Percentiles rank a stretch among this genome's conserved stretches.
Conservation (phyloP, 2,797 vertebrate genomes). For the Astyanax mexicanus region DNA sequence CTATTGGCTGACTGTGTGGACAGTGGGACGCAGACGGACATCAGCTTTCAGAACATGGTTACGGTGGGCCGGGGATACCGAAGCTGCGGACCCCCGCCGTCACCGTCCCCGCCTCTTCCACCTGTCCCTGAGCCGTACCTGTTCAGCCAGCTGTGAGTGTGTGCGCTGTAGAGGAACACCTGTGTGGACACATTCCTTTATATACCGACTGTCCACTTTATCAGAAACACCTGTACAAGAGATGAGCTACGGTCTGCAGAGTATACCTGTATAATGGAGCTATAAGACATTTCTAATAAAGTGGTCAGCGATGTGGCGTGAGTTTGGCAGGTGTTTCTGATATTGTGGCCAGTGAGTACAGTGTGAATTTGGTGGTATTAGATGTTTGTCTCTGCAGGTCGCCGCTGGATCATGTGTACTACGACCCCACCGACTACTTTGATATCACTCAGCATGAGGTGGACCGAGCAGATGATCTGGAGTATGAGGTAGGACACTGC, state of each 20-base stretch:
- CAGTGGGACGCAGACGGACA: conserved; percentile 90
- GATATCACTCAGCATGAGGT: conserved; percentile 81
- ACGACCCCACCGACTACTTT: conserved; percentile 82
- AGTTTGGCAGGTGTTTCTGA: no score
- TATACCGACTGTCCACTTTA: background rate
- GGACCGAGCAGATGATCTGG: conserved; percentile 82
- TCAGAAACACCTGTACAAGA: background rate
- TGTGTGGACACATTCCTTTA: background rate
- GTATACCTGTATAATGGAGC: no score
- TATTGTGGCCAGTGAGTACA: background rate
- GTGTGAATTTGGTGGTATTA: background rate
- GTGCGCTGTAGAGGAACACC: background rate
- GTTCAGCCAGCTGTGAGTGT: conserved; percentile 48
- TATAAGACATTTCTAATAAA: background rate
- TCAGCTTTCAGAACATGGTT: conserved; percentile 91
- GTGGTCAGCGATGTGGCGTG: background rate
- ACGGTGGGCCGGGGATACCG: conserved; percentile 81
- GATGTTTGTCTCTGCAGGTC: conserved; percentile 66
- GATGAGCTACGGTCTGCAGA: no score
- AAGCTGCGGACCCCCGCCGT: conserved; percentile 77
- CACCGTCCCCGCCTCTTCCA: conserved; percentile 56
- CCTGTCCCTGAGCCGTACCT: conserved; percentile 50
- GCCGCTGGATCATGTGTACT: conserved; percentile 79
- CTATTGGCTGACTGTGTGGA: conserved; percentile 83
- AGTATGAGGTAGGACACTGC: conserved; percentile 77